Evolutionary conservation across 2,888 invertebrate species (phyloP).

Genomic region (Orchesellides sinensis): DNA sequence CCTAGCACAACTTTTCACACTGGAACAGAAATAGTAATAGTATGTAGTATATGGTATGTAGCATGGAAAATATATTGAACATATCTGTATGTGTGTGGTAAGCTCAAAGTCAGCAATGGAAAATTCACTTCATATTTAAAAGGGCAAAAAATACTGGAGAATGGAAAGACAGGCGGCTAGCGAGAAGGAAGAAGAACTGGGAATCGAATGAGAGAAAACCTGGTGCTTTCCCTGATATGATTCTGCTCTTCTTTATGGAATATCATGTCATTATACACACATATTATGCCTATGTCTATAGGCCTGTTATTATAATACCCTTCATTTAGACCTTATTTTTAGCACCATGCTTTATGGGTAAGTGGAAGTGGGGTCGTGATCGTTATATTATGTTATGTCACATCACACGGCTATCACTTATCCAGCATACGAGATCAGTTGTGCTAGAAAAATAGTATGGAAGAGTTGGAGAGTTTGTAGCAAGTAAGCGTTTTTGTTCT

Average conservation of each 20-base stretch:
- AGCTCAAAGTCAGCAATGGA: constrained; percentile 39
- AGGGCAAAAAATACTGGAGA: constrained; percentile 23
- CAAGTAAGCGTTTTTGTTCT: background rate
- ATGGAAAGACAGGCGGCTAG: background rate
- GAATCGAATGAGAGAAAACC: constrained; percentile 4
- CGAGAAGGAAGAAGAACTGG: background rate
- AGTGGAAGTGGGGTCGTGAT: constrained; percentile 35
- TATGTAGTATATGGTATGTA: background rate
- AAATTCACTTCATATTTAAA: constrained; percentile 16
- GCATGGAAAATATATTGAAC: too few relatives aligned
- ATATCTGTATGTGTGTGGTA: constrained; percentile 9
- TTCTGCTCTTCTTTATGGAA: too few relatives aligned
- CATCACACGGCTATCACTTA: background rate
- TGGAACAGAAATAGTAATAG: background rate
- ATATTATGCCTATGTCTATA: background rate
- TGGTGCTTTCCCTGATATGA: background rate
- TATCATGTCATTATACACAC: background rate
- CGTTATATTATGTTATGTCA: constrained; percentile 38
- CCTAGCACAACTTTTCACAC: constrained; percentile 50
- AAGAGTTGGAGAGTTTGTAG: background rate
- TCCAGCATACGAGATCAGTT: background rate
- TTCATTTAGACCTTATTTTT: constrained; percentile 16
- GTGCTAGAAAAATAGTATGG: background rate
- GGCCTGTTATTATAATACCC: constrained; percentile 1
- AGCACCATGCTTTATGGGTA: constrained; percentile 14